Evolutionary conservation across 2,888 invertebrate species (phyloP).

Genomic region (Drosophila merina): DNA sequence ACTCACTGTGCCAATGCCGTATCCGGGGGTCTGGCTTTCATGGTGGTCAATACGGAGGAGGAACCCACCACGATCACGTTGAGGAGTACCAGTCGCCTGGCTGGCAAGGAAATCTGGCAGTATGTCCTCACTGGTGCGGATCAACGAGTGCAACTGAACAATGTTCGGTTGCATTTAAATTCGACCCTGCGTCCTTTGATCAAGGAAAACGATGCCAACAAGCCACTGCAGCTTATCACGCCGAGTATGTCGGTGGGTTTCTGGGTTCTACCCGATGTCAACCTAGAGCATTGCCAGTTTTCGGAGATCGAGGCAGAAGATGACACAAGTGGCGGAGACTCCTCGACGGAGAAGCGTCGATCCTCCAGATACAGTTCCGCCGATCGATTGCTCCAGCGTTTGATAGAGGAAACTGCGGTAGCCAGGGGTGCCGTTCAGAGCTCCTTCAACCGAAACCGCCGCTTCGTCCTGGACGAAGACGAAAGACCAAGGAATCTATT

Average conservation of each 20-base stretch:
- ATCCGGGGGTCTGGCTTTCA: conserved; percentile 89
- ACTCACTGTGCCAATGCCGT: conserved; percentile 91
- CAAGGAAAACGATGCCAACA: conserved; percentile 85
- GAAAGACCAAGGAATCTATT: conserved; percentile 46
- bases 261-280: conserved; percentile 89
- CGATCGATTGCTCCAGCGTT: conserved; percentile 78
- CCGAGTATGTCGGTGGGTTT: conserved; percentile 90
- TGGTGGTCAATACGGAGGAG: conserved; percentile 88
- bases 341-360: conserved; percentile 50
- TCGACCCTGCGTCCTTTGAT: conserved; percentile 86
- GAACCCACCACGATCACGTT: conserved; percentile 86
- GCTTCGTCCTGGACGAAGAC: conserved; percentile 72
- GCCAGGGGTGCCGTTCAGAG: conserved; percentile 62
- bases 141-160: conserved; percentile 86
- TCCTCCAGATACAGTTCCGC: conserved; percentile 73
- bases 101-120: conserved; percentile 86
- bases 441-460: conserved; percentile 65
- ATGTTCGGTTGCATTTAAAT: conserved; percentile 86
- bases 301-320: conserved; percentile 73
- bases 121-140: conserved; percentile 85
- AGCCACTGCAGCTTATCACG: conserved; percentile 86
- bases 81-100: conserved; percentile 84
- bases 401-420: conserved; percentile 80
- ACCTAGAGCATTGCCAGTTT: conserved; percentile 86
- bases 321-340: conserved; percentile 41